Evolutionary conservation across 1,140 invertebrate genomes (phyloP), one percentile per base, ranked within the genome.

Genomic region (Bilobella aurantiaca): DNA sequence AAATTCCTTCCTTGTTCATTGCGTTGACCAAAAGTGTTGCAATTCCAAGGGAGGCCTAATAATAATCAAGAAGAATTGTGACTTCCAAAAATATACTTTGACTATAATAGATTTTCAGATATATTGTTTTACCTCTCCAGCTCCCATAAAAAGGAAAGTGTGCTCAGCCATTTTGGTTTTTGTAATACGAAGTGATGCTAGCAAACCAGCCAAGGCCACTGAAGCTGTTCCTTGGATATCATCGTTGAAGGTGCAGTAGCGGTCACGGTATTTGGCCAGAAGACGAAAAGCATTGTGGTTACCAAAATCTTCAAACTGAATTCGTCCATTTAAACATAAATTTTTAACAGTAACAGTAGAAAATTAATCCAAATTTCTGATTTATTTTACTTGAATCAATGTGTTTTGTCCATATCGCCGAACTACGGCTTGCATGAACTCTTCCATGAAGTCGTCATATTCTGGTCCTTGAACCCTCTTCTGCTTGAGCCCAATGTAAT

Each of bases 361-460:
- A 49, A 29, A n/a, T 30, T 28, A 29, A 16, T 23, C 3, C 37
- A 53, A 23, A 53, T 18, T 53, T 16, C 49, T 53, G 8, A 42
- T 42, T 53, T 23, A 53, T 18, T 23, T 27, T 25, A 74, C 74
- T 70, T 79, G 82, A 59, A 91, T 91, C 3, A 92, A 79, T 34
- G 85, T 86, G 74, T 87, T 91, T 74, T 88, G 85, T 0, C 89
- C 89, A 74, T 85, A 96, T 69, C 91, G 84, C 65, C 84, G 82
- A 0, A 96, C 87, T 21, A 87, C 88, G 0, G 95, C 91, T 56
- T 86, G 75, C 93, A 99, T 97, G 76, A 99, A 98, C 80, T 99
- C 97, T 56, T 99, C 95, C 42, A 99, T 81, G 66, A 99, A 90
- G 5, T 89, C 87, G 75, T 98, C 92, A 77, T 97, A 99, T 63